Evolutionary conservation across 2,113 vertebrate genomes (phyloP), one percentile per base, ranked within the genome.

Genomic region (Larimichthys crocea): DNA sequence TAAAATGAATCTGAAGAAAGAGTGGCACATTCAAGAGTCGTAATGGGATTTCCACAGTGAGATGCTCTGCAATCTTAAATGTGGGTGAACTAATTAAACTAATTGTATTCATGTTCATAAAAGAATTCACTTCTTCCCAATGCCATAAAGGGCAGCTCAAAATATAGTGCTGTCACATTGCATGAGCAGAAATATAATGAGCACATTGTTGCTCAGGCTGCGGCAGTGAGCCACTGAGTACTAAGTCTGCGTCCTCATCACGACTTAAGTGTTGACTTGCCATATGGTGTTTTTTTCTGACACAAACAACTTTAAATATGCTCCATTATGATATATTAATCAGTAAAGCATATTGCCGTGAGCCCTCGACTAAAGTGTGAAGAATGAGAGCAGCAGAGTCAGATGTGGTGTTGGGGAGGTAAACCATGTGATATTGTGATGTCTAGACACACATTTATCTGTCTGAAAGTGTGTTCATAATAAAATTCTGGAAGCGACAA

Each of bases 21-120:
- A 70, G 59, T 62, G 64, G 80, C 68, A 89, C 67, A 84, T 87
- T 79, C 46, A 87, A 42, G 52, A 82, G 68, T 70, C 80, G 57
- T 79, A 79, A 91, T 88, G 40, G 83, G 64, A 84, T 88, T 93
- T 91, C 76, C 55, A 69, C 66, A 76, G 52, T 56, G 72, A 85
- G 75, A 86, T 71, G 61, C 72, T 78, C 62, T 29, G 69, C 64
- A 78, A 84, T 83, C 59, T 55, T 62, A 83, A 85, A 89, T 83
- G 71, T 76, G 68, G 56, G 65, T 76, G 76, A 86, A 72, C 78
- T 90, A 87, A 91, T 94, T 87, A 88, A 87, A 88, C 84, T 74
- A 86, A 89, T 87, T 86, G 69, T 75, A 69, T 86, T 84, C 79
- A 83, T 74, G 60, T 72, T 56, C 67, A 82, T 74, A 68, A 74